These are phyloP conservation scores for Otocyon megalotis DNA, from an alignment of 2,113 vertebrate species.

Conservation along the genomic window DNA sequence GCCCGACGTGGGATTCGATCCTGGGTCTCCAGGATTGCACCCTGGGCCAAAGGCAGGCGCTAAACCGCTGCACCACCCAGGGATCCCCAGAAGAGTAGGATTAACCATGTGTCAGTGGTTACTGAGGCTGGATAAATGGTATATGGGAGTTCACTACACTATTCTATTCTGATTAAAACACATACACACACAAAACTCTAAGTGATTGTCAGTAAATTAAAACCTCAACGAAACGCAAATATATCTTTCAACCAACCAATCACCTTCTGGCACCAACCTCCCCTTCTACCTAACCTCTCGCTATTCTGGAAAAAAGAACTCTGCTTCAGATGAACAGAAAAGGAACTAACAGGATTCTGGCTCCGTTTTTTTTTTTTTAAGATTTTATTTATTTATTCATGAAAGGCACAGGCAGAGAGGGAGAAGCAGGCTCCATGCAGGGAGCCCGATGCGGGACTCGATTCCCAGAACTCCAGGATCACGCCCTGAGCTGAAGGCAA, in stretches of 20 bases:
- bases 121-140: neutral
- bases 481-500: too few relatives aligned
- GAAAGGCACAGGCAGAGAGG: too few relatives aligned
- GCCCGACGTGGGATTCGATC: too few relatives aligned
- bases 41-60: too few relatives aligned
- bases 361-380: too few relatives aligned
- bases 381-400: too few relatives aligned
- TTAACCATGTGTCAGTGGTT: neutral
- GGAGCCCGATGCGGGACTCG: too few relatives aligned
- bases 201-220: constrained; percentile 51
- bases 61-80: too few relatives aligned
- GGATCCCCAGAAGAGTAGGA: neutral
- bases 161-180: neutral
- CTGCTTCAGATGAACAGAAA: neutral
- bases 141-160: neutral
- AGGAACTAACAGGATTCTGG: neutral
- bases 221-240: neutral
- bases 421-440: too few relatives aligned
- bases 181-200: neutral
- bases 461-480: too few relatives aligned
- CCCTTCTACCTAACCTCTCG: neutral
- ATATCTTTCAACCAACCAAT: neutral
- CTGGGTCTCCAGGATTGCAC: too few relatives aligned
- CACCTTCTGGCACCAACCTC: neutral
- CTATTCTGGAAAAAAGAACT: neutral